Evolutionary conservation across 2,797 vertebrate species (phyloP).

Genomic region (Hydrophis major): DNA sequence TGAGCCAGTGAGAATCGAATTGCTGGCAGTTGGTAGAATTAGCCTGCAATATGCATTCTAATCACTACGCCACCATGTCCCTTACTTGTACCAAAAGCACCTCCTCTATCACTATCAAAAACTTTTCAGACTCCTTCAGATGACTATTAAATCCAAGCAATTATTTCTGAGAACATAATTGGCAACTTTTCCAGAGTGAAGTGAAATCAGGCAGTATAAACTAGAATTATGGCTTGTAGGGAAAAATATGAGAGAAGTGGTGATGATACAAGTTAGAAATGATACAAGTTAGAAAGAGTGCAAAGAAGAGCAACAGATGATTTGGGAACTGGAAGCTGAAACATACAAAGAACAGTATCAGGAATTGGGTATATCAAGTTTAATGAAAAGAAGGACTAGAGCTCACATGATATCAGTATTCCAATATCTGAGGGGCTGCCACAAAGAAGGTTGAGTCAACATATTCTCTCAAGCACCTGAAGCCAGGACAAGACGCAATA

Average conservation of each 20-base stretch:
- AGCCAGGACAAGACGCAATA: not conserved
- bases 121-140: not conserved
- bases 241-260: not conserved
- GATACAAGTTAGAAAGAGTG: not conserved
- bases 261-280: not conserved
- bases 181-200: not conserved
- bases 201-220: not conserved
- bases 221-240: not conserved
- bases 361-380: not conserved
- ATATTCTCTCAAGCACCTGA: not conserved
- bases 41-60: not conserved
- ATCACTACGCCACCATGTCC: not conserved
- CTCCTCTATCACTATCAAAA: not conserved
- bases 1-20: not conserved
- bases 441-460: not conserved
- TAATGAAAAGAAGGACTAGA: not conserved
- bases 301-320: not conserved
- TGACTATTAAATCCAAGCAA: not conserved
- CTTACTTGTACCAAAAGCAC: not conserved
- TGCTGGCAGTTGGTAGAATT: not conserved
- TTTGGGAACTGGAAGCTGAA: not conserved
- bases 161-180: not conserved
- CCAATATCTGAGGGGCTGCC: not conserved
- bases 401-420: not conserved
- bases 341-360: not conserved